Percentiles rank a stretch among this genome's conserved stretches.
These are phyloP conservation scores for Salvelinus sp. DNA, from an alignment of 2,113 vertebrate species.

Conservation along the genomic window DNA sequence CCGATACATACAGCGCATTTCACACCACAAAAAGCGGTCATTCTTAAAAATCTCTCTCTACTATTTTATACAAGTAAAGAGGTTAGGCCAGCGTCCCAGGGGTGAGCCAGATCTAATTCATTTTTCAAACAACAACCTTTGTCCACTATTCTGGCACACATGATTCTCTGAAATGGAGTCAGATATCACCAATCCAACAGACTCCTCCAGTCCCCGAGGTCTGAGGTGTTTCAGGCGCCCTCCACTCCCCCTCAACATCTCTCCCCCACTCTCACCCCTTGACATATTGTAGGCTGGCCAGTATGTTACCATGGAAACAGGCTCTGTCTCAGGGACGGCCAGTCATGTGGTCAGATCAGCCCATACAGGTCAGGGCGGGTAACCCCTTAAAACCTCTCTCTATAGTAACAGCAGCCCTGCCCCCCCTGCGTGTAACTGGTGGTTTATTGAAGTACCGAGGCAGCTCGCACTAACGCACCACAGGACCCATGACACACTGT, in stretches of 20 bases:
- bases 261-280: slow-evolving; percentile 27
- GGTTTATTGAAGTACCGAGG: slow-evolving; percentile 30
- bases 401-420: slow-evolving; percentile 17
- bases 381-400: slow-evolving; percentile 16
- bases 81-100: slow-evolving; percentile 21
- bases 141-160: slow-evolving; percentile 36
- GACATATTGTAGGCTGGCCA: slow-evolving; percentile 38
- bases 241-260: not conserved
- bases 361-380: slow-evolving; percentile 39
- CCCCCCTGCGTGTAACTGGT: slow-evolving; percentile 6
- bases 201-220: slow-evolving; percentile 24
- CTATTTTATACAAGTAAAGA: slow-evolving; percentile 23
- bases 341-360: slow-evolving; percentile 45
- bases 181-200: slow-evolving; percentile 20
- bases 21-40: slow-evolving; percentile 7
- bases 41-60: slow-evolving; percentile 15
- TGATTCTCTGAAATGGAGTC: slow-evolving; percentile 21
- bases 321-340: slow-evolving; percentile 34
- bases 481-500: slow-evolving; percentile 31
- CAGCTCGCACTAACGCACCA: slow-evolving; percentile 30
- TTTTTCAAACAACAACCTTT: slow-evolving; percentile 36
- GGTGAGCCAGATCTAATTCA: slow-evolving; percentile 13
- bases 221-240: slow-evolving; percentile 20
- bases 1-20: slow-evolving; percentile 16
- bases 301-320: slow-evolving; percentile 65